Conservation (phyloP, 2,888 invertebrate genomes). For the Petrolisthes cinctipes region DNA sequence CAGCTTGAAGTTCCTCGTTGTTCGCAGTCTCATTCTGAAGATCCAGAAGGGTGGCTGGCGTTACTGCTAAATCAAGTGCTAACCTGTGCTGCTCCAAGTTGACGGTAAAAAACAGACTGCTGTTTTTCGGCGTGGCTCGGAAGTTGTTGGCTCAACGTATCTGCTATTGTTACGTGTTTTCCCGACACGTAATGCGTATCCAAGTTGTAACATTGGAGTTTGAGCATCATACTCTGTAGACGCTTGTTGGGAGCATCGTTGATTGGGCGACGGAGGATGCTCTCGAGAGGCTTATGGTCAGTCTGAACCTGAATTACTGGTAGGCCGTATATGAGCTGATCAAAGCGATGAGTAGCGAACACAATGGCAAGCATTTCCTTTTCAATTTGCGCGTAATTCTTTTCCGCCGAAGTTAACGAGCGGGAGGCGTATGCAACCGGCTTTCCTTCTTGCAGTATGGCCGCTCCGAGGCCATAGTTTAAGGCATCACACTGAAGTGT, state of each 20-base stretch:
- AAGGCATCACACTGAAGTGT: neutral
- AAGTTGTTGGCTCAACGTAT: too few relatives aligned
- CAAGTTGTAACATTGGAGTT: neutral
- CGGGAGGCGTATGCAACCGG: neutral
- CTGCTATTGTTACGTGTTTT: too few relatives aligned
- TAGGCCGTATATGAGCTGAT: constrained; percentile 13
- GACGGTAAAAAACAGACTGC: too few relatives aligned
- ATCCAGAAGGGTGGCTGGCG: too few relatives aligned
- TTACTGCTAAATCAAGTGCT: too few relatives aligned
- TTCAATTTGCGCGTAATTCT: constrained; percentile 1
- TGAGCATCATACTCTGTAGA: neutral
- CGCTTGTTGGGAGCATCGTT: neutral
- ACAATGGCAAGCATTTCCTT: neutral
- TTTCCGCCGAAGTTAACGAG: neutral
- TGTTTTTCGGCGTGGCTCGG: too few relatives aligned
- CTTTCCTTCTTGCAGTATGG: neutral
- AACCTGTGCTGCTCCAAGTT: too few relatives aligned
- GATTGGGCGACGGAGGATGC: neutral
- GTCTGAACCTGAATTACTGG: neutral
- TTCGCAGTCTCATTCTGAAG: too few relatives aligned
- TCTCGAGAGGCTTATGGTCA: neutral
- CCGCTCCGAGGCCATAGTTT: neutral
- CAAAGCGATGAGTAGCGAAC: neutral
- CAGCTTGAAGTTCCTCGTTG: too few relatives aligned
- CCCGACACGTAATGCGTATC: too few relatives aligned